Evolutionary conservation across 2,797 vertebrate species (phyloP).

Genomic region (Pangasius larnaudii): DNA sequence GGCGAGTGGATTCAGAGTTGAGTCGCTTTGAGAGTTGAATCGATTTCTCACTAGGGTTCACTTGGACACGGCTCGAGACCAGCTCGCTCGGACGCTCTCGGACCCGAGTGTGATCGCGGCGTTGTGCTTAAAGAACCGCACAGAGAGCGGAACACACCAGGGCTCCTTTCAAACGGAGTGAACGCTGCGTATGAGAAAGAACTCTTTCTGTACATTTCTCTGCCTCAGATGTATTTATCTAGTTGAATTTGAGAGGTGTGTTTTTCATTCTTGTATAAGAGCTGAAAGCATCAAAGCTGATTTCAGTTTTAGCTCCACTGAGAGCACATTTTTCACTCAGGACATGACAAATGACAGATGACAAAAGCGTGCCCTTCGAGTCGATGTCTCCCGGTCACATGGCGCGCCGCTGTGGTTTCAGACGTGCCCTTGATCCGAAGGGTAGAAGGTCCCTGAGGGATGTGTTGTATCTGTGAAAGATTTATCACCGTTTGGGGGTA

Average conservation of each 20-base stretch:
- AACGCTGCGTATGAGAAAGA: background rate
- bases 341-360: conserved; percentile 35
- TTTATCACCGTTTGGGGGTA: conserved; percentile 64
- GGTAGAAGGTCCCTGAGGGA: conserved; percentile 65
- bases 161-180: background rate
- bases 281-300: background rate
- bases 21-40: background rate
- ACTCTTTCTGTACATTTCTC: background rate
- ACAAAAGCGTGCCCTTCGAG: conserved; percentile 67
- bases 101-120: background rate
- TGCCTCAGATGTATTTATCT: no score
- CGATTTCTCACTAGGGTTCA: background rate
- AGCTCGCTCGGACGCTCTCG: no score
- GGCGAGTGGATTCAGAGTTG: background rate
- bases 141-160: background rate
- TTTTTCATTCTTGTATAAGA: background rate
- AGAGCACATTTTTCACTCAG: conserved; percentile 32
- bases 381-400: conserved; percentile 63
- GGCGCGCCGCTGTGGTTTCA: conserved; percentile 58
- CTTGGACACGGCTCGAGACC: background rate
- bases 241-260: background rate
- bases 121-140: background rate
- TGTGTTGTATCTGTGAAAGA: conserved; percentile 66
- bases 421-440: conserved; percentile 62
- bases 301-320: background rate